Percentiles rank a stretch among this genome's conserved stretches.
Evolutionary conservation across 1,140 invertebrate genomes (phyloP).

Genomic region (Eriocheir sinensis): DNA sequence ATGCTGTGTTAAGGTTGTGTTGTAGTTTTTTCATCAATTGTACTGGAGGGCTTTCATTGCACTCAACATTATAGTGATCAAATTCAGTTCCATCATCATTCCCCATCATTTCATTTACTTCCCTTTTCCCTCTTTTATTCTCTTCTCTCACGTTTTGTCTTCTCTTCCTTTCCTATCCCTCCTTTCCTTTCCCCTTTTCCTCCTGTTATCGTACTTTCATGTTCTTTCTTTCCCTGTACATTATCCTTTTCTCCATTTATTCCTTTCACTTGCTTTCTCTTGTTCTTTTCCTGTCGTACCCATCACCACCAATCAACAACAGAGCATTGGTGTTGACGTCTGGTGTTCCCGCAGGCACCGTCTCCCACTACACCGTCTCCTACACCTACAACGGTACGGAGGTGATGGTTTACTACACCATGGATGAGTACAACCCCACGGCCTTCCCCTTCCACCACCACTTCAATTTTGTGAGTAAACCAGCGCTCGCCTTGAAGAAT

Average conservation of each 20-base stretch:
- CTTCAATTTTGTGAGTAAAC: constrained; percentile 58
- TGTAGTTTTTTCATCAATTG: too few relatives aligned
- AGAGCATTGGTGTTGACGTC: background rate
- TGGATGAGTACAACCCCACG: constrained; percentile 47
- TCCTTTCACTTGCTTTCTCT: background rate
- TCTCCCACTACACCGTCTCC: constrained; percentile 42
- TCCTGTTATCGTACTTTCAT: background rate
- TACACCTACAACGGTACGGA: constrained; percentile 53
- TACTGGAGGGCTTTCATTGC: too few relatives aligned
- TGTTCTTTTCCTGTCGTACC: background rate
- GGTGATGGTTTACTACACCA: constrained; percentile 34
- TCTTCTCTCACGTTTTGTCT: too few relatives aligned
- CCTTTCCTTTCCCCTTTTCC: background rate
- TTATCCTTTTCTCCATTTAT: background rate
- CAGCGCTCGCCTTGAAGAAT: too few relatives aligned
- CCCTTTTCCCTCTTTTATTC: too few relatives aligned
- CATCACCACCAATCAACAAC: background rate
- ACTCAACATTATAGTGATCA: too few relatives aligned
- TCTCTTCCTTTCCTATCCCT: too few relatives aligned
- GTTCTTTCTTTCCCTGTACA: background rate
- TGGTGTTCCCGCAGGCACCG: constrained; percentile 53
- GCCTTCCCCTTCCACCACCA: constrained; percentile 54
- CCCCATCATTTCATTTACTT: too few relatives aligned
- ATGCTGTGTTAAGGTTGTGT: too few relatives aligned
- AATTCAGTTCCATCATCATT: too few relatives aligned